Base-by-base conservation (phyloP, 2,113 vertebrate genomes). In the Malurus cyaneus region DNA sequence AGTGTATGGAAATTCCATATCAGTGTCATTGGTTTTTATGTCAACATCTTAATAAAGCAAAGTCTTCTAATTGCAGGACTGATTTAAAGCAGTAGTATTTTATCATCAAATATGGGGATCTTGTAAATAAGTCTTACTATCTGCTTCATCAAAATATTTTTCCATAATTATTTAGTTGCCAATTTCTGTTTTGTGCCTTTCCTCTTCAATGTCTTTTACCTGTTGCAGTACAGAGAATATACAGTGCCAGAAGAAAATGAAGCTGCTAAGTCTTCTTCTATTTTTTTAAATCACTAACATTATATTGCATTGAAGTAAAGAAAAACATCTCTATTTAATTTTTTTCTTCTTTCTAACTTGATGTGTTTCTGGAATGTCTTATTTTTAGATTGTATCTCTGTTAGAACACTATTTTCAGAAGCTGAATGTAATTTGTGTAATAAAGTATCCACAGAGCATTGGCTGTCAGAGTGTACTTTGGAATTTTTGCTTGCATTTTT, bases 381-480 rank as follows among this genome's bases (percentile, higher is more conserved):
- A 99, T 99, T 98, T 99, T 99, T 99, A 99, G 98, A 98, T 98
- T 96, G 98, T 99, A 99, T 98, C 98, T 98, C 98, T 98, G 98
- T 99, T 99, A 99, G 98, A 99, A 98, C 98, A 99, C 98, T 99
- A 99, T 99, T 99, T 99, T 99, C 98, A 98, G 98, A 99, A 99
- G 98, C 97, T 98, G 98, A 98, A 99, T 99, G 98, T 99, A 99
- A 99, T 99, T 99, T 99, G 99, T 99, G 99, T 99, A 99, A 99
- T 99, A 99, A 99, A 99, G 99, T 99, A 98, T 99, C 98, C 98
- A 98, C 99, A 99, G 98, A 99, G 99, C 99, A 99, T 98, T 97
- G 96, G 93, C 88, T 97, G 91, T 97, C 4, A 1, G 93, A 97
- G 97, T 96, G 95, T 97, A 95, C 90, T 97, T 97, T 97, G 96